These are phyloP conservation scores for Mus minutoides DNA, from an alignment of 2,797 vertebrate species.

Conservation along the genomic window DNA sequence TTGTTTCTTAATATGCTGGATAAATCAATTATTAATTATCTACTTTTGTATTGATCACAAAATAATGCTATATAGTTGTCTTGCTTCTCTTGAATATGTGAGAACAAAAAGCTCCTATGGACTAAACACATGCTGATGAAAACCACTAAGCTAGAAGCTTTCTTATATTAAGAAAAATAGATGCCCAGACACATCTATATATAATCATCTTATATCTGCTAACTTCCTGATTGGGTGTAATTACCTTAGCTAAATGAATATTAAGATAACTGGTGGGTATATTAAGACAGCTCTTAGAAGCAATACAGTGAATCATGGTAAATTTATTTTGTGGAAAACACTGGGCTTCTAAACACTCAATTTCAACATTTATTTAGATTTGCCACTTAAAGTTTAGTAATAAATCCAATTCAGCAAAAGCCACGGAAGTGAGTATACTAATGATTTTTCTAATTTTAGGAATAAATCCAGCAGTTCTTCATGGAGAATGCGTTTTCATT, in stretches of 20 bases:
- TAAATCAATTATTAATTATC: slow-evolving; percentile 62
- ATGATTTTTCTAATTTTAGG: background rate
- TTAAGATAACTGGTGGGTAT: background rate
- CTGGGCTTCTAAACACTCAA: background rate
- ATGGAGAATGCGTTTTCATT: background rate
- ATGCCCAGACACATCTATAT: background rate
- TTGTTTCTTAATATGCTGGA: background rate
- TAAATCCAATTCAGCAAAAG: background rate
- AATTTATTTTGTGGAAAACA: slow-evolving; percentile 46
- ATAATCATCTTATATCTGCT: slow-evolving; percentile 44
- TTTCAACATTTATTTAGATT: background rate
- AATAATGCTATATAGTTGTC: slow-evolving; percentile 67
- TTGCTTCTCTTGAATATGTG: slow-evolving; percentile 16
- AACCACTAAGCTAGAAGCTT: slow-evolving; percentile 56
- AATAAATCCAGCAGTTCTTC: background rate
- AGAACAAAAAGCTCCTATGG: slow-evolving; percentile 29
- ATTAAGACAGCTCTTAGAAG: background rate
- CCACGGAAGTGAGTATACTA: background rate
- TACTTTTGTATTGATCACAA: slow-evolving; percentile 48
- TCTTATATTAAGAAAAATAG: slow-evolving; percentile 63
- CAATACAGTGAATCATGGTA: background rate
- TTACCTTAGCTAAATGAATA: background rate
- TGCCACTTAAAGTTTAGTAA: background rate
- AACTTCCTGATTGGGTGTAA: background rate
- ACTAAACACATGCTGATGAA: background rate